A percentile compares a stretch with the other conserved stretches of the same genome.
Evolutionary conservation across 2,888 invertebrate genomes (phyloP).

Genomic region (Nasonovia ribisnigri): DNA sequence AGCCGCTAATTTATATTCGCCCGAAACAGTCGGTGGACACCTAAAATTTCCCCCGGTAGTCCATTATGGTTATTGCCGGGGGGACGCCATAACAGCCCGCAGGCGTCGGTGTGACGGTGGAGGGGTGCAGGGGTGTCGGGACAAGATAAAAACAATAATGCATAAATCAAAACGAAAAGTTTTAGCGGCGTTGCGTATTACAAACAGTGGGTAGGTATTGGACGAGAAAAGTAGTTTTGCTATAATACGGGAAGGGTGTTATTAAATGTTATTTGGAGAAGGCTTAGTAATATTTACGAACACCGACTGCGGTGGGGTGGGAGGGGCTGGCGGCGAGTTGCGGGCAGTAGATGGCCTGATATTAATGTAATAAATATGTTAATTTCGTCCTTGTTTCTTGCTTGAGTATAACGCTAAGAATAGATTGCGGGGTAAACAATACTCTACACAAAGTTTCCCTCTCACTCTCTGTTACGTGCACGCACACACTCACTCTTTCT

Average conservation of each 20-base stretch:
- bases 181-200: constrained; percentile 52
- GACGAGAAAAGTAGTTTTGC: constrained; percentile 63
- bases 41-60: constrained; percentile 38
- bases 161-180: constrained; percentile 64
- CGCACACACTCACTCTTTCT: background rate
- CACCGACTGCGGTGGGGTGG: background rate
- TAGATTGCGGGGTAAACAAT: constrained; percentile 55
- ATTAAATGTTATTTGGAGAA: constrained; percentile 64
- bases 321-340: background rate
- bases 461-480: background rate
- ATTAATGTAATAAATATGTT: constrained; percentile 66
- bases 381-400: constrained; percentile 66
- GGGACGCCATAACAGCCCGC: background rate
- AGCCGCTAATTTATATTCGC: constrained; percentile 24
- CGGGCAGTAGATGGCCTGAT: constrained; percentile 54
- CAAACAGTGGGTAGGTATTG: constrained; percentile 51
- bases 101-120: background rate
- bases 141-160: constrained; percentile 63
- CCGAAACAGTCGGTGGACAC: background rate
- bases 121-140: constrained; percentile 3
- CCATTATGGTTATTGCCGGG: constrained; percentile 46
- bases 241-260: constrained; percentile 21
- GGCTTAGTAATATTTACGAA: constrained; percentile 62
- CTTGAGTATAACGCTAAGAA: constrained; percentile 53
- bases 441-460: constrained; percentile 23